Conservation (phyloP, 64 coral and sea anemone species). For the Hydrozoanthus tunicans region DNA sequence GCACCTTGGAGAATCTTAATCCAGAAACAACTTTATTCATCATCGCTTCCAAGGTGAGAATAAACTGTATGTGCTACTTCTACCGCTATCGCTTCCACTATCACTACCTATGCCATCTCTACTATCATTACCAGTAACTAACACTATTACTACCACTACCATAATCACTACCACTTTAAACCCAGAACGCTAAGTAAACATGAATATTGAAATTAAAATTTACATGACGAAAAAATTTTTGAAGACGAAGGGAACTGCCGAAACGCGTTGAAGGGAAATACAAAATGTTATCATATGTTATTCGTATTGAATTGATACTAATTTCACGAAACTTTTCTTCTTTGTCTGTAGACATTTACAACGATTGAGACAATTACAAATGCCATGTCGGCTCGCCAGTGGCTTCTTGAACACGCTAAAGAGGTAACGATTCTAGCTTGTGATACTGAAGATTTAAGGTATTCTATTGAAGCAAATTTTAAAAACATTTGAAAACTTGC, state of each 20-base stretch:
- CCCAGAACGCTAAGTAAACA: no score
- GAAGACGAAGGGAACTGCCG: no score
- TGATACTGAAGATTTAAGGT: not conserved
- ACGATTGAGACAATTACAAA: slow-evolving; percentile 99
- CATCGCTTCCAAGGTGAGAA: slow-evolving; percentile 92
- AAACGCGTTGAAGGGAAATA: no score
- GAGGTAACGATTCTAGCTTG: slow-evolving; percentile 44
- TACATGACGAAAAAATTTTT: no score
- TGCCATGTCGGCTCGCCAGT: slow-evolving; percentile 85
- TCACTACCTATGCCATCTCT: not conserved
- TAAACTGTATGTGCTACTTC: not conserved
- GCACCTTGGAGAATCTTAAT: slow-evolving; percentile 76
- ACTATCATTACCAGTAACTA: no score
- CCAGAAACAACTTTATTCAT: slow-evolving; percentile 95
- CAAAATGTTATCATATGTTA: no score
- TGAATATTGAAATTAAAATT: no score
- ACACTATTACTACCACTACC: no score
- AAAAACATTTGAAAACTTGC: not conserved
- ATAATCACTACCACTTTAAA: no score
- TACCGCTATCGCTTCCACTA: not conserved
- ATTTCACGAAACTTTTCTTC: not conserved
- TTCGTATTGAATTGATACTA: no score
- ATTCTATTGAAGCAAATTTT: no score
- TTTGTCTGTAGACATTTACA: slow-evolving; percentile 84
- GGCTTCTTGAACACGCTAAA: slow-evolving; percentile 80